phyloP scores from a whole-genome alignment of 2,113 vertebrate species.

The Stigmatopora nigra region DNA sequence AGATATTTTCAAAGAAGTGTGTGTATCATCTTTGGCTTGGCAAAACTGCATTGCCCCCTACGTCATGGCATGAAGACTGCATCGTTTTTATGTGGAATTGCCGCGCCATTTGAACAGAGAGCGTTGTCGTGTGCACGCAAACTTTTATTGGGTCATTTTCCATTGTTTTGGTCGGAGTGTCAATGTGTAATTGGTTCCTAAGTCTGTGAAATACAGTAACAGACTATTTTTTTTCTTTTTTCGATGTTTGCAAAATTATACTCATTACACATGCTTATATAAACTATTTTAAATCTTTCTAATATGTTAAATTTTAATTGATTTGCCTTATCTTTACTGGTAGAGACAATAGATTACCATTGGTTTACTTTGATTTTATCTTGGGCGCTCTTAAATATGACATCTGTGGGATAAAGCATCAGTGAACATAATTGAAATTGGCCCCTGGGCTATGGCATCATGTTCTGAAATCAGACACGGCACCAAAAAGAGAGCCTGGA shows the following conservation, averaged over 20 bases:
- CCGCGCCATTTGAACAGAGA: too few species aligned
- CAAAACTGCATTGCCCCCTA: too few species aligned
- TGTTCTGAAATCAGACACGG: constrained; percentile 61
- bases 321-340: not conserved
- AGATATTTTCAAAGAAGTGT: too few species aligned
- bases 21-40: too few species aligned
- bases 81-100: too few species aligned
- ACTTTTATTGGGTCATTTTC: too few species aligned
- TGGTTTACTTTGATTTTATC: constrained; percentile 34
- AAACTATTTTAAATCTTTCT: not conserved
- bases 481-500: constrained; percentile 28
- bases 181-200: too few species aligned
- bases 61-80: too few species aligned
- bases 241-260: not conserved
- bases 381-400: constrained; percentile 18
- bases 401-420: constrained; percentile 50
- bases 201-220: not conserved
- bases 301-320: not conserved
- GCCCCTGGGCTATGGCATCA: constrained; percentile 40
- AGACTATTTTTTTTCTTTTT: not conserved
- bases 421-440: constrained; percentile 50
- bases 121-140: too few species aligned
- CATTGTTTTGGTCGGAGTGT: too few species aligned
- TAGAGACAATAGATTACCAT: not conserved
- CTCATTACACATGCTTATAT: not conserved